Base-by-base conservation (phyloP, 2,797 vertebrate species). In the Alcedo atthis region DNA sequence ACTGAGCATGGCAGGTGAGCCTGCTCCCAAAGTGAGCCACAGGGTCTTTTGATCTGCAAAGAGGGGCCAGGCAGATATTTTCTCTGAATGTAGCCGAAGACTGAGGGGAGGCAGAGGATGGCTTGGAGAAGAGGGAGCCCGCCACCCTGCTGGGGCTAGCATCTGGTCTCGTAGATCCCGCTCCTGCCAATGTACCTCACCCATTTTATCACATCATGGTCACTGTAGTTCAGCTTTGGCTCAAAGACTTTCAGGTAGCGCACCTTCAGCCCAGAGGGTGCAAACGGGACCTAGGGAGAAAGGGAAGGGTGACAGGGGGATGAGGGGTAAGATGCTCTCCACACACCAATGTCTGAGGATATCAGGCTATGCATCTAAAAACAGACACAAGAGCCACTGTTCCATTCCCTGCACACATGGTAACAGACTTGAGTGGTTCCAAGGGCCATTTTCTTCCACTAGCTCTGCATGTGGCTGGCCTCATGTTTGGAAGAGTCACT, bases 171-270 rank as follows among this genome's bases (percentile, higher is more conserved):
- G 32, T 99, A 99, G 98, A 99, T 99, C 90, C 99, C 99, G 0
- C 99, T 99, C 96, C 99, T 98, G 95, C 99, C 99, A 14, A 99
- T 99, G 98, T 99, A 99, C 87, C 99, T 99, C 96, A 99, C 99
- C 99, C 99, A 99, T 99, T 99, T 99, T 96, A 99, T 99, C 96
- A 99, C 99, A 33, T 99, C 99, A 0, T 99, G 99, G 97, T 99
- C 99, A 97, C 99, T 99, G 98, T 99, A 99, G 98, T 99, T 99
- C 98, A 99, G 98, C 98, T 99, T 99, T 96, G 99, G 99, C 97
- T 99, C 99, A 92, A 99, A 99, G 93, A 99, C 99, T 98, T 99
- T 99, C 98, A 99, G 98, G 97, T 99, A 99, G 87, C 99, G 99
- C 96, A 99, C 99, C 98, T 99, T 99, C 94, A 99, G 98, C 82